Evolutionary conservation across 2,797 vertebrate species (phyloP).

Genomic region (Fringilla coelebs): DNA sequence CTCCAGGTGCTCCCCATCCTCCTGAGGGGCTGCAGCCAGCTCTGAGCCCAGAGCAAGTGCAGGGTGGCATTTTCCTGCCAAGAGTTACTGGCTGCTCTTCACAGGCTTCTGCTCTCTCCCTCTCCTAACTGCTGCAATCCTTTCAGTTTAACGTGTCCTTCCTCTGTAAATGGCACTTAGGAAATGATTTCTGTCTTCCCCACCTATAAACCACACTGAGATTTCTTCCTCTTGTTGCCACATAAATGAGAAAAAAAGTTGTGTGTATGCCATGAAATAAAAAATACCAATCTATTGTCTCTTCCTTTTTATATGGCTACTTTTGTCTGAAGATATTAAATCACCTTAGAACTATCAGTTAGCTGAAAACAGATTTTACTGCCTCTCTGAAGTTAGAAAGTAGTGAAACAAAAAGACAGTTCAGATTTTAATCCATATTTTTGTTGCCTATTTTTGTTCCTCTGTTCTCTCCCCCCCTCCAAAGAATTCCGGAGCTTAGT

Average conservation of each 20-base stretch:
- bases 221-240: neutral
- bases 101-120: neutral
- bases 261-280: neutral
- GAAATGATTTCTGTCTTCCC: neutral
- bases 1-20: fast-evolving
- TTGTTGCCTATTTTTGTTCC: neutral
- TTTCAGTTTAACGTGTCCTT: neutral
- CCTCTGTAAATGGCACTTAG: neutral
- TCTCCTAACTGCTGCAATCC: neutral
- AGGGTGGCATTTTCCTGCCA: neutral
- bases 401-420: neutral
- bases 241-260: neutral
- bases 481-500: neutral
- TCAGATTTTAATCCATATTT: neutral
- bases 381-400: neutral
- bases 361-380: neutral
- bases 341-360: neutral
- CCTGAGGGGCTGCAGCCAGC: neutral
- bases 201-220: neutral
- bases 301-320: constrained; percentile 9
- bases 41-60: neutral
- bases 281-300: constrained; percentile 16
- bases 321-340: neutral
- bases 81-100: neutral
- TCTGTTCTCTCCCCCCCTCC: fast-evolving